Percentiles rank a stretch among this genome's conserved stretches.
These are phyloP conservation scores for Pteropus rufus DNA, from an alignment of 2,797 vertebrate species.

Conservation along the genomic window DNA sequence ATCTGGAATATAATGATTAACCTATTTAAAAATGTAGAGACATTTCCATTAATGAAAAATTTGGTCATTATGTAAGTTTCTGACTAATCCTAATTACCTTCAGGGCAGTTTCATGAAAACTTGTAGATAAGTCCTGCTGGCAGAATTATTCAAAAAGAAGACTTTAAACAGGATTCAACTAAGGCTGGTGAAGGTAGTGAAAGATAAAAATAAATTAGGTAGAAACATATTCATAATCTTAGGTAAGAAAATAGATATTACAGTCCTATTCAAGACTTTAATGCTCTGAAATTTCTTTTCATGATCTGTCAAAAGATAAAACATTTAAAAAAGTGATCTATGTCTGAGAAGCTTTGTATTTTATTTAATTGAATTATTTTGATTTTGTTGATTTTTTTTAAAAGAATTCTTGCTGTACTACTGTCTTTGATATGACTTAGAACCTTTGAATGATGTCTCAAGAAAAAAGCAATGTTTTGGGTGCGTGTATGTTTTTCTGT, in stretches of 20 bases:
- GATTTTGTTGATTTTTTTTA: not conserved
- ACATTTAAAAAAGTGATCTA: not conserved
- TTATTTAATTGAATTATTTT: constrained; percentile 43
- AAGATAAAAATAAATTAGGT: constrained; percentile 4
- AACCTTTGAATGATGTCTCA: not conserved
- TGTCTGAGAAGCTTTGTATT: not conserved
- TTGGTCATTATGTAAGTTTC: constrained; percentile 2
- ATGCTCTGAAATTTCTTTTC: constrained; percentile 14
- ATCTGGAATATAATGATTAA: not conserved
- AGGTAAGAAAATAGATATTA: constrained; percentile 7
- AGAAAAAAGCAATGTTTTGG: not conserved
- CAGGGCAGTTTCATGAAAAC: constrained; percentile 22
- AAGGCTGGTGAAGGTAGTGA: not conserved
- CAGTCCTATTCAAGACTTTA: not conserved
- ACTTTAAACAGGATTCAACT: not conserved
- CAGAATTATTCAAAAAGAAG: not conserved
- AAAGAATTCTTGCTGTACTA: not conserved
- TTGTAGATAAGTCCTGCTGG: not conserved
- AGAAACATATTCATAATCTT: not conserved
- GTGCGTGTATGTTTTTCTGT: not conserved
- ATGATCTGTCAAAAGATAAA: not conserved
- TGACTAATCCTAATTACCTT: constrained; percentile 7
- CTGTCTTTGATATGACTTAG: constrained; percentile 4
- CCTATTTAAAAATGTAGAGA: not conserved
- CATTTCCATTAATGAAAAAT: constrained; percentile 47